phyloP scores from a whole-genome alignment of 2,888 invertebrate species.

The Drosophila lutescens region DNA sequence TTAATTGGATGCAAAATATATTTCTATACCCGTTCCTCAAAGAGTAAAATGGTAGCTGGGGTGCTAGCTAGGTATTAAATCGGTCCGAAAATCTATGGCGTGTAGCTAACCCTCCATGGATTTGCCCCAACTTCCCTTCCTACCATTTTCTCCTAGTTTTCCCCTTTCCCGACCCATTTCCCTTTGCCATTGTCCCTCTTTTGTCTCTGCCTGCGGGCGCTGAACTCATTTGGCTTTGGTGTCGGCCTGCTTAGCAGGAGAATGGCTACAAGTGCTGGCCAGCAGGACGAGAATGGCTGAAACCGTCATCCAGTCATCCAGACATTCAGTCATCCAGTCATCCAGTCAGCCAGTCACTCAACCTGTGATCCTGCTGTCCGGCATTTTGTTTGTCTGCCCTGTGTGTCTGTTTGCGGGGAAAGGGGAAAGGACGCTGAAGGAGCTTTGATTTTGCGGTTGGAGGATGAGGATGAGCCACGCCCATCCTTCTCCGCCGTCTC shows the following conservation, averaged over 20 bases:
- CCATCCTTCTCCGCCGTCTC: not conserved
- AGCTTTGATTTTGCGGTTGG: constrained; percentile 74
- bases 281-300: constrained; percentile 11
- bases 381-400: constrained; percentile 68
- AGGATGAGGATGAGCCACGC: not conserved
- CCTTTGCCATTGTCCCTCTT: constrained; percentile 28
- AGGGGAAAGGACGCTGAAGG: constrained; percentile 20
- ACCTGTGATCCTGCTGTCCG: constrained; percentile 23
- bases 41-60: not conserved
- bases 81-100: not conserved
- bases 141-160: not conserved
- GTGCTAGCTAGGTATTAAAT: not conserved
- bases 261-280: constrained; percentile 63
- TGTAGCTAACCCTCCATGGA: not conserved
- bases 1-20: too few species aligned
- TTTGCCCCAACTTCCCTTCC: not conserved
- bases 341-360: constrained; percentile 34
- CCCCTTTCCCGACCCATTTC: not conserved
- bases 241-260: constrained; percentile 61
- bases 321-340: constrained; percentile 35
- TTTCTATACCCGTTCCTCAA: too few species aligned
- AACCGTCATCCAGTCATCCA: constrained; percentile 32
- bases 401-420: constrained; percentile 14
- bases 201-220: constrained; percentile 51
- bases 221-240: constrained; percentile 76